Conservation (phyloP, 2,113 vertebrate species). For the Aptenodytes patagonicus region DNA sequence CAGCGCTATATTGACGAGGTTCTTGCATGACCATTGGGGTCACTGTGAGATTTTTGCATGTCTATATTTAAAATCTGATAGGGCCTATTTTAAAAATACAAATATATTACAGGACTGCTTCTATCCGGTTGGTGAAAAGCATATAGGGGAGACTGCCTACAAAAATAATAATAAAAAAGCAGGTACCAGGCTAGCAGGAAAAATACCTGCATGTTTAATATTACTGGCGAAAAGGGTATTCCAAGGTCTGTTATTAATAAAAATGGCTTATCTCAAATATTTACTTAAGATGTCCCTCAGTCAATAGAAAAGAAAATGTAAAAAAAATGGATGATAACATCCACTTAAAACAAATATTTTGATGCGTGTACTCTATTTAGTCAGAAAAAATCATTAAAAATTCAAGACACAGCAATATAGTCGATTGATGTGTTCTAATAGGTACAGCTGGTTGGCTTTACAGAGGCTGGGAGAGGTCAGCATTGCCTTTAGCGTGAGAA, state of each 20-base stretch:
- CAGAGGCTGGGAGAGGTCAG: conserved; percentile 53
- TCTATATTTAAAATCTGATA: neutral
- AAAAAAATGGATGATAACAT: neutral
- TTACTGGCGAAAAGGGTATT: neutral
- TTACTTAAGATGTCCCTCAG: neutral
- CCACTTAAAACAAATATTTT: conserved; percentile 29
- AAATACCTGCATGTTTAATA: neutral
- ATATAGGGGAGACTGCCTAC: neutral
- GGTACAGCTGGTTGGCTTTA: conserved; percentile 22
- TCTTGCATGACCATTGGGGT: neutral
- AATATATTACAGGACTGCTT: neutral
- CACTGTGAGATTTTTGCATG: neutral
- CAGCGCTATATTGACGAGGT: neutral
- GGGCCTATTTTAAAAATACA: neutral
- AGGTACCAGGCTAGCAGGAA: neutral
- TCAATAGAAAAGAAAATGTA: neutral
- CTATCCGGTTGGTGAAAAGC: neutral
- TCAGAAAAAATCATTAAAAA: conserved; percentile 50
- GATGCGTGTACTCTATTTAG: neutral
- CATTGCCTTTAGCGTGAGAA: neutral
- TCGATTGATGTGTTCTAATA: conserved; percentile 41
- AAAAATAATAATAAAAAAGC: neutral
- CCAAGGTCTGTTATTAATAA: neutral
- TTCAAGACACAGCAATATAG: neutral
- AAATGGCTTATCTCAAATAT: conserved; percentile 9